Percentiles rank a stretch among this genome's conserved stretches.
These are phyloP conservation scores for Xylocopa sonorina DNA, from an alignment of 1,140 invertebrate genomes.

Conservation along the genomic window DNA sequence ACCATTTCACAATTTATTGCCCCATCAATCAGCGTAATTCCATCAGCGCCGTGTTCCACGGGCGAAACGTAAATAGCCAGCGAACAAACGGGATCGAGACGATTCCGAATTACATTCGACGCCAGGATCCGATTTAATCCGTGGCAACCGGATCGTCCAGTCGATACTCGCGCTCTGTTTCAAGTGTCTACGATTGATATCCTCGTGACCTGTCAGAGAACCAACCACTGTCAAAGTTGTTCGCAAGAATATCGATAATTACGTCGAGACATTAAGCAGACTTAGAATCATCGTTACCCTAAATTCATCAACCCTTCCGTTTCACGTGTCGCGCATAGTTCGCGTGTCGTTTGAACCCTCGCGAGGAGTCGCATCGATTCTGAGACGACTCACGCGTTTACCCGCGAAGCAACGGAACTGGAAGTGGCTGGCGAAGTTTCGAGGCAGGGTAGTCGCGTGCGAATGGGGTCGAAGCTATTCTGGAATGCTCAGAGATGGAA, in stretches of 20 bases:
- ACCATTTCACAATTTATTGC: neutral
- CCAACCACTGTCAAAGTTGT: neutral
- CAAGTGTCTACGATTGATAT: constrained; percentile 13
- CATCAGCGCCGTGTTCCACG: neutral
- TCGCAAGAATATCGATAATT: constrained; percentile 17
- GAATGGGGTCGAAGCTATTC: no score
- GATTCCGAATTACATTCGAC: constrained; percentile 15
- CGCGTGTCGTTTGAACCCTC: neutral
- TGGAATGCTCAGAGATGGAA: no score
- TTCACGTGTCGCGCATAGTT: neutral
- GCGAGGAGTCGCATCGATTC: neutral
- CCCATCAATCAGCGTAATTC: neutral
- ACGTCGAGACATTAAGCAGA: constrained; percentile 15
- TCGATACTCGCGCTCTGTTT: neutral
- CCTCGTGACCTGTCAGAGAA: neutral
- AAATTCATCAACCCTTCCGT: neutral
- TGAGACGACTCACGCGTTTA: neutral
- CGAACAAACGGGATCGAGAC: neutral
- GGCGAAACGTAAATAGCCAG: neutral
- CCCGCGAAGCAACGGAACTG: neutral
- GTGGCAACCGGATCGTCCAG: constrained; percentile 16
- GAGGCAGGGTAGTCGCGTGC: neutral
- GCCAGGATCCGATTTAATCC: constrained; percentile 18
- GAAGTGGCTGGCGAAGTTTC: neutral
- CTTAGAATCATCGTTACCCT: constrained; percentile 27